Base-by-base conservation (phyloP, 1,140 invertebrate species). In the Branchinecta lynchi region DNA sequence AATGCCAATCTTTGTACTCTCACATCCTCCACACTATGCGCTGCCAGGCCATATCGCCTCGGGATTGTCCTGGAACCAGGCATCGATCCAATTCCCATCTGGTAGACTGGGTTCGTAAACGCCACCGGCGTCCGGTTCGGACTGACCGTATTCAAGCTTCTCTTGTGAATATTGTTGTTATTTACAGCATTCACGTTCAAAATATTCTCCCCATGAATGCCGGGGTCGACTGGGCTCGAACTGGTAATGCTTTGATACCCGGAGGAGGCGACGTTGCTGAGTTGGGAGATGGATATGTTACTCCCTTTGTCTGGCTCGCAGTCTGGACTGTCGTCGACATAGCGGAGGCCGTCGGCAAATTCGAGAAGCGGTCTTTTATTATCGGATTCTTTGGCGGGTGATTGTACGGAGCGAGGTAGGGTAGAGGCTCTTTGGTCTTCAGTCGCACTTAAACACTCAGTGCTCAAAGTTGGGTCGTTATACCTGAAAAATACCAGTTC, bases 181-280 rank as follows among this genome's bases (percentile, higher is more conserved):
- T 71, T 71, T 32, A 69, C 72, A 72, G 70, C 73, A 65, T 66
- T 73, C 65, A 43, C 66, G 67, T 70, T 44, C 70, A 68, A 70
- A 70, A 73, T 72, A 51, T 69, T 74, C 75, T 76, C 43, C 72
- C 75, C 69, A 71, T 77, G 69, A 44, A 78, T 77, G 8, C 80
- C 81, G 9, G 86, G 81, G 76, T 93, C 90, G 5, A 92, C 87
- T n/a, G 90, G 90, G 76, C 89, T 92, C 73, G 87, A 91, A 70
- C 89, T 92, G 7, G 89, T 89, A 75, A 92, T 90, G 74, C 90
- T 92, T 78, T 94, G 91, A 76, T 93, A 94, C 3, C 90, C 90
- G 1, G 89, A 92, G 32, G 89, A 91, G 3, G 88, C 89, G 69
- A 90, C 87, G 71, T 88, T 89, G 20, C 88, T 90, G 45, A 89